These are phyloP conservation scores for Calliopsis andreniformis DNA, from an alignment of 1,140 invertebrate species.

Conservation along the genomic window DNA sequence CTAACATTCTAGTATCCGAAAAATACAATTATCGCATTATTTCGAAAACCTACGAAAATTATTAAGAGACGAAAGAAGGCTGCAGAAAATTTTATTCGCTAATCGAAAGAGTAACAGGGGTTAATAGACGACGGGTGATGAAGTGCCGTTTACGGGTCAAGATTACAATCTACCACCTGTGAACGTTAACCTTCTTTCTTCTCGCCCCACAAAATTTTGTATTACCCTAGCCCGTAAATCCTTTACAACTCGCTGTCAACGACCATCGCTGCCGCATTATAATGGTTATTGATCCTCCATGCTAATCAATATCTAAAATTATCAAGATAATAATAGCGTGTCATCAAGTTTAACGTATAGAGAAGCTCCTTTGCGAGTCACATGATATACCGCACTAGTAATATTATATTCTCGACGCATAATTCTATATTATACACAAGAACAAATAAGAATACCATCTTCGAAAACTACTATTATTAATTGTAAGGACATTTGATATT, in stretches of 20 bases:
- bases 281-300: constrained; percentile 48
- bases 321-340: constrained; percentile 52
- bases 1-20: too few species aligned
- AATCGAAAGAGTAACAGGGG: not conserved
- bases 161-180: constrained; percentile 27
- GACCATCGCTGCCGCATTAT: constrained; percentile 45
- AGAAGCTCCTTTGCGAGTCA: constrained; percentile 38
- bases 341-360: constrained; percentile 51
- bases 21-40: too few species aligned
- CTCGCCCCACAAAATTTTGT: constrained; percentile 6
- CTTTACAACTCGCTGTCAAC: constrained; percentile 46
- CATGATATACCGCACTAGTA: constrained; percentile 4
- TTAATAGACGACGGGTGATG: constrained; percentile 18
- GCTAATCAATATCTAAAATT: constrained; percentile 54
- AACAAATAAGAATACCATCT: too few species aligned
- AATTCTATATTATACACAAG: not conserved
- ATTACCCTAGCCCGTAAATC: constrained; percentile 29
- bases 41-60: not conserved
- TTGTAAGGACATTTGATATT: too few species aligned
- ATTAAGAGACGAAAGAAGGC: not conserved
- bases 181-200: constrained; percentile 9
- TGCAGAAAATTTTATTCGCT: not conserved
- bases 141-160: constrained; percentile 21
- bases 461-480: too few species aligned
- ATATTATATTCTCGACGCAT: constrained; percentile 28